These are phyloP conservation scores for Cinclus cinclus DNA, from an alignment of 2,113 vertebrate genomes.

Conservation along the genomic window DNA sequence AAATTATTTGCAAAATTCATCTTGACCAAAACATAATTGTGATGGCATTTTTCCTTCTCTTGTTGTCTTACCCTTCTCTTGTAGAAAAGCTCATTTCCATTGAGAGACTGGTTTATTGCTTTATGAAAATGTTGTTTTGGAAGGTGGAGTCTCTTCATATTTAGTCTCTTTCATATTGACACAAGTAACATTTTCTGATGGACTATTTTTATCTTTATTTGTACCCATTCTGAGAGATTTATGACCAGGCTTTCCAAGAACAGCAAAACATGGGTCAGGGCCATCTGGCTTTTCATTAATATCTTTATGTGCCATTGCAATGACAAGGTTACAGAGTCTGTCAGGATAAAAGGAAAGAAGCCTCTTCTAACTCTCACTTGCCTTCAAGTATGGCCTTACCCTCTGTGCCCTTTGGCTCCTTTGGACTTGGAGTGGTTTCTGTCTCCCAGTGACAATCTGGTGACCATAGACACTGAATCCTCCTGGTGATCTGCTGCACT, in stretches of 20 bases:
- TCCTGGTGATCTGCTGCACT: neutral
- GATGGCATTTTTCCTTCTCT: neutral
- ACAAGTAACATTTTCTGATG: constrained; percentile 20
- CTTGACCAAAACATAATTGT: neutral
- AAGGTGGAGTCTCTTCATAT: neutral
- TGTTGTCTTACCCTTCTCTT: neutral
- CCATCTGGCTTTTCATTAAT: constrained; percentile 59
- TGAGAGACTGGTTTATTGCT: constrained; percentile 24
- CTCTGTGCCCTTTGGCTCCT: neutral
- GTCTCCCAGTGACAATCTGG: neutral
- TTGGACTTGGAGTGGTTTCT: neutral
- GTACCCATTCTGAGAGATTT: constrained; percentile 43
- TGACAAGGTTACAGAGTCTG: constrained; percentile 60
- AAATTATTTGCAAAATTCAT: constrained; percentile 28
- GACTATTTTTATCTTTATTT: constrained; percentile 19
- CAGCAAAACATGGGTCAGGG: neutral
- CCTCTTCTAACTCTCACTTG: neutral
- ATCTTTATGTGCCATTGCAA: constrained; percentile 54
- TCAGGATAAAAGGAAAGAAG: constrained; percentile 9
- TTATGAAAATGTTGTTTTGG: constrained; percentile 52
- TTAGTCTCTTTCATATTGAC: neutral
- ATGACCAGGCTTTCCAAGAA: constrained; percentile 22
- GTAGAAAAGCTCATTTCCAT: neutral
- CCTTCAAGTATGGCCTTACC: neutral
- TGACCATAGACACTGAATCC: neutral